Percentiles rank a stretch among this genome's conserved stretches.
phyloP scores from a whole-genome alignment of 2,888 invertebrate genomes.

The Lochmaea crataegi region DNA sequence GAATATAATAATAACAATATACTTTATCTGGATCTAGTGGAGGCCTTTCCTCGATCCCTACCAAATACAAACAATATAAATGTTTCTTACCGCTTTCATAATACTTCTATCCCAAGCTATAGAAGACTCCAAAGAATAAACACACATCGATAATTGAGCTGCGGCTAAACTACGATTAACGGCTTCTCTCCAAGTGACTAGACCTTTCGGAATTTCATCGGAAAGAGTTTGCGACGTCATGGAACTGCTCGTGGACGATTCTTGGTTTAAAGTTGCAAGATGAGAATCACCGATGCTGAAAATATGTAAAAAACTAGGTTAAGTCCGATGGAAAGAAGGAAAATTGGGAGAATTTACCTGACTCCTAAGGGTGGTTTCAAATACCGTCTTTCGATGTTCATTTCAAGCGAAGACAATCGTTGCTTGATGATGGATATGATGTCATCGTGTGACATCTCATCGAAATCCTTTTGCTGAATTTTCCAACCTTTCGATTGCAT shows the following conservation, averaged over 20 bases:
- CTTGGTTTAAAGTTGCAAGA: conserved; percentile 69
- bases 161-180: conserved; percentile 86
- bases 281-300: conserved; percentile 71
- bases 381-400: conserved; percentile 92
- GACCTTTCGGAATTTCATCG: conserved; percentile 79
- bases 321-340: background rate
- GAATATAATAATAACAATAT: conserved; percentile 43
- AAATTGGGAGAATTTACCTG: conserved; percentile 63
- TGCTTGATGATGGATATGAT: conserved; percentile 74
- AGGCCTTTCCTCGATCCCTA: too few relatives aligned
- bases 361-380: conserved; percentile 90
- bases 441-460: conserved; percentile 62
- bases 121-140: conserved; percentile 89
- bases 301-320: conserved; percentile 21
- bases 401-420: conserved; percentile 84
- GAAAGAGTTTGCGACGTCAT: conserved; percentile 56
- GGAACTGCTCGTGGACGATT: conserved; percentile 51
- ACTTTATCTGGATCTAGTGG: too few relatives aligned
- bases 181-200: conserved; percentile 90
- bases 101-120: conserved; percentile 99
- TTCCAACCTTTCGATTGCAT: conserved; percentile 94
- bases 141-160: conserved; percentile 90
- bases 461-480: conserved; percentile 73
- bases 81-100: conserved; percentile 93
- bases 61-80: too few relatives aligned